Evolutionary conservation across 2,113 vertebrate genomes (phyloP), one percentile per base, ranked within the genome.

Genomic region (Cyphomyrus plagiostoma): DNA sequence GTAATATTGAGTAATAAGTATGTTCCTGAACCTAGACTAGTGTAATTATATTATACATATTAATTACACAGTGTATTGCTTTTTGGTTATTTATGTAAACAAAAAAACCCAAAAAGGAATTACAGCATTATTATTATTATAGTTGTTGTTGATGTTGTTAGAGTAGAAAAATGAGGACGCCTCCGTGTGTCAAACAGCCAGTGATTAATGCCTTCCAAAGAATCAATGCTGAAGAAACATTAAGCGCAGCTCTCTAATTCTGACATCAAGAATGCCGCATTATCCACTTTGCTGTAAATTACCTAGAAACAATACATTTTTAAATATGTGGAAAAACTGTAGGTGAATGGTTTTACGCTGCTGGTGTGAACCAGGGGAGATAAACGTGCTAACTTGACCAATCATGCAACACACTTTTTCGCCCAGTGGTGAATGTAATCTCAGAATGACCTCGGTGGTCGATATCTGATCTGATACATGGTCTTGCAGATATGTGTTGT

Each of bases 391-490:
- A 88, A 88, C 77, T 83, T 62, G 82, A 58, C 86, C 46, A 45
- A 50, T 84, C 52, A 52, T 66, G 84, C n/a, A 58, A 30, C 58
- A 49, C 53, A 6, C 50, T 88, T 48, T 35, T 7, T 39, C 21
- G 23, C 84, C 30, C 35, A 0, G 17, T 39, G 48, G 23, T 66
- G 66, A 88, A 74, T 88, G 89, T 70, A 74, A 48, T 53, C 89
- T 39, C 80, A 82, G 50, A 74, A 83, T 70, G 58, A 80, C 45
- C 13, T 50, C 30, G 30, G 23, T 8, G 52, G 89, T 88, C 89
- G 21, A 87, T 86, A 90, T 86, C 90, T 90, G 80, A 89, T 82
- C 80, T 88, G 46, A 70, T 86, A 53, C 49, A 23, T n/a, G 13
- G 23, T 46, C 46, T 52, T 35, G n/a, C 35, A 88, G 50, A 62